Conservation (phyloP, 1,140 invertebrate genomes). For the Anastrepha ludens region DNA sequence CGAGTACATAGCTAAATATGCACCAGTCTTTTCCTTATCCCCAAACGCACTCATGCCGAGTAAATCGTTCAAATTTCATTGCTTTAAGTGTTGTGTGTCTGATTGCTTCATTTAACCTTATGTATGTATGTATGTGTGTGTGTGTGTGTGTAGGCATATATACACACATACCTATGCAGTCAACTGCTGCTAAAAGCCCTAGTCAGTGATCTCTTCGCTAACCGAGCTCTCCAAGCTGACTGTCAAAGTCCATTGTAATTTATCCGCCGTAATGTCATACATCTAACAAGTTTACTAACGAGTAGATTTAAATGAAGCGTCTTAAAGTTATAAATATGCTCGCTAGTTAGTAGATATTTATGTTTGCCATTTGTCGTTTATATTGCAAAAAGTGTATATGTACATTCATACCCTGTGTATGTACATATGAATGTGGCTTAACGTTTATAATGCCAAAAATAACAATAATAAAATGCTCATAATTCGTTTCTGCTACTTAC, state of each 20-base stretch:
- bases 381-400: background rate
- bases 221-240: background rate
- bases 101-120: slow-evolving; percentile 34
- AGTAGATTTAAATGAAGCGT: slow-evolving; percentile 7
- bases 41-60: slow-evolving; percentile 48
- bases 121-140: background rate
- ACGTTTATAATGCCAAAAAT: too few species aligned
- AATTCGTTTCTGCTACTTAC: background rate
- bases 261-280: background rate
- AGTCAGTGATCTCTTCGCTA: background rate
- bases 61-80: slow-evolving; percentile 34
- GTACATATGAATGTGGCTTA: background rate
- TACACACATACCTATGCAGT: too few species aligned
- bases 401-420: background rate
- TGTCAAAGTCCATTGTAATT: slow-evolving; percentile 43
- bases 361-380: background rate
- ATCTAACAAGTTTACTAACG: background rate
- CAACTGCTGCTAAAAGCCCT: background rate
- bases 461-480: background rate
- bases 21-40: background rate
- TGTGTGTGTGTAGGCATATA: too few species aligned
- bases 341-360: too few species aligned
- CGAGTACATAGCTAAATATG: background rate
- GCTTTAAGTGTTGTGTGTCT: slow-evolving; percentile 36
- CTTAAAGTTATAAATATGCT: slow-evolving; percentile 1